Base-by-base conservation (phyloP, 2,888 invertebrate species). In the Boloria euphrosyne region DNA sequence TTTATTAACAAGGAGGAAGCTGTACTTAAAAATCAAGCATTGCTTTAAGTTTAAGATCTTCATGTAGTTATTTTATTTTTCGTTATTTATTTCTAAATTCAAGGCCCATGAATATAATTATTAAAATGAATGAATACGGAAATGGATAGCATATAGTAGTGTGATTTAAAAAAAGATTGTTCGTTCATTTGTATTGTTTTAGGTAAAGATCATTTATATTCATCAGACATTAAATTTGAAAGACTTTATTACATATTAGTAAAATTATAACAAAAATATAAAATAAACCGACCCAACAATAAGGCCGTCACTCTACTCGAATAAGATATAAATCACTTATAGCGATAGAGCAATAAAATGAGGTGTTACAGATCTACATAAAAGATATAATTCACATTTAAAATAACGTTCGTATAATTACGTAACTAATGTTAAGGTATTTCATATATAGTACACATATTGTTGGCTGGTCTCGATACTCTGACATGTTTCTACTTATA, bases 401-500 rank as follows among this genome's bases (percentile, higher is more conserved):
- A 31, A 31, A 10, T 10, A 17, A 18, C 3, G 7, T 18, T 55
- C 18, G 10, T 13, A 44, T 44, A 14, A 10, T 44, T 44, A 44
- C 18, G 18, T 55, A 7, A 55, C 17, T 22, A n/a, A 55, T 55
- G 55, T 18, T 0, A 55, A 44, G 43, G 14, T 44, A 55, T 44
- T 55, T 44, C n/a, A 27, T n/a, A 44, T 18, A 43, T 22, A 7
- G 22, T 44, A 44, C 44, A 44, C 10, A 46, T 5, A 3, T 43
- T 27, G 16, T 46, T 16, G 22, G n/a, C 27, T 46, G n/a, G 13
- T 38, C 27, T 31, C 27, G 10, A 27, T 31, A 49, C 47, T 54
- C 43, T 63, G 59, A 58, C 58, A 52, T 47, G 16, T n/a, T 57
- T 61, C 18, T 38, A 49, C 65, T 47, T 68, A 68, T 68, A 67